A percentile compares a stretch with the other conserved stretches of the same genome.
Evolutionary conservation across 2,888 invertebrate genomes (phyloP).

Genomic region (Ochropacha duplaris): DNA sequence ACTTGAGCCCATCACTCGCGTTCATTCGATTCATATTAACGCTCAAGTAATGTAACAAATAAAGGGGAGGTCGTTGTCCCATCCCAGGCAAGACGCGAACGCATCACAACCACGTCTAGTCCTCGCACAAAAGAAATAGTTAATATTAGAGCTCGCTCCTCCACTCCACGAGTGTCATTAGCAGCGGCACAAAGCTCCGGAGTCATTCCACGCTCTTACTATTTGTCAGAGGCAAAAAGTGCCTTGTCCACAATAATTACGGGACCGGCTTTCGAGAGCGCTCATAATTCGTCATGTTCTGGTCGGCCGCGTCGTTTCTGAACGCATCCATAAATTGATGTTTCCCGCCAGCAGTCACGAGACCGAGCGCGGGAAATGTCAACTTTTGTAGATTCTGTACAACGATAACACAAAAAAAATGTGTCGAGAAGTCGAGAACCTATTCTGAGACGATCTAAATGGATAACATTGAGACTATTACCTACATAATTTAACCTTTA

Average conservation of each 20-base stretch:
- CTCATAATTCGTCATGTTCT: slow-evolving; percentile 82
- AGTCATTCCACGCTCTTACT: slow-evolving; percentile 79
- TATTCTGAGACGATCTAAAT: neutral
- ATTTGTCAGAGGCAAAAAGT: slow-evolving; percentile 82
- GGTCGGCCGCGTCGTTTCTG: slow-evolving; percentile 76
- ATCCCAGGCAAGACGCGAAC: slow-evolving; percentile 57
- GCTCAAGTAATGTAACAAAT: slow-evolving; percentile 77
- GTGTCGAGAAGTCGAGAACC: neutral
- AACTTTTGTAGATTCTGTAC: slow-evolving; percentile 9
- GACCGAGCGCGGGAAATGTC: slow-evolving; percentile 54
- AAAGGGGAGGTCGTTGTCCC: slow-evolving; percentile 75
- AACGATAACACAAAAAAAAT: neutral
- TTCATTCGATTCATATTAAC: slow-evolving; percentile 79
- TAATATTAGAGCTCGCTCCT: slow-evolving; percentile 75
- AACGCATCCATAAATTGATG: slow-evolving; percentile 79
- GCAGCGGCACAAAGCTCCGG: slow-evolving; percentile 76
- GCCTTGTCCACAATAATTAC: slow-evolving; percentile 82
- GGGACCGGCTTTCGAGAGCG: slow-evolving; percentile 77
- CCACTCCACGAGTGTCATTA: slow-evolving; percentile 77
- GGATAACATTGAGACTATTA: neutral
- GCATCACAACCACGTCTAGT: slow-evolving; percentile 63
- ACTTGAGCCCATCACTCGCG: slow-evolving; percentile 71
- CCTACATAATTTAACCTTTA: neutral
- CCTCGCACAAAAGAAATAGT: slow-evolving; percentile 80
- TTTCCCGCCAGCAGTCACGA: slow-evolving; percentile 71